phyloP scores from a whole-genome alignment of 1,140 invertebrate species.

The Drosophila orena region DNA sequence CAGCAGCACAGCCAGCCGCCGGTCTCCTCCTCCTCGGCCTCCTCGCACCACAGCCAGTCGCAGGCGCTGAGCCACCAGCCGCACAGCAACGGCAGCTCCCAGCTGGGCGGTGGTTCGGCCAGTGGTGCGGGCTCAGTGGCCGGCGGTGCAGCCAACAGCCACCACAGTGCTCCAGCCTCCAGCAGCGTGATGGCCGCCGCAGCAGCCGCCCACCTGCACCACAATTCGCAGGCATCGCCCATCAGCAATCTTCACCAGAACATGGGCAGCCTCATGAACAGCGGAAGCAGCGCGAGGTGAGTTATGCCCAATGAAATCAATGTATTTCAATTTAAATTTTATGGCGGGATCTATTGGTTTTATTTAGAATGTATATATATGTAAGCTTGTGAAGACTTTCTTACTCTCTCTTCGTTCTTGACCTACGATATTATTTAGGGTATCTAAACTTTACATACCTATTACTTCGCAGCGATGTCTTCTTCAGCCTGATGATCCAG shows the following conservation, averaged over 20 bases:
- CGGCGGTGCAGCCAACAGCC: conserved; percentile 31
- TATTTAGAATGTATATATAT: too few relatives aligned
- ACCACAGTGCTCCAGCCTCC: conserved; percentile 57
- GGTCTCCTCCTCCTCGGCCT: conserved; percentile 32
- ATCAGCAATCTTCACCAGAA: conserved; percentile 84
- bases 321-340: too few relatives aligned
- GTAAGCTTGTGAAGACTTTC: too few relatives aligned
- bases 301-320: background rate
- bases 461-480: conserved; percentile 64
- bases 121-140: conserved; percentile 17
- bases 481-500: conserved; percentile 84
- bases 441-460: too few relatives aligned
- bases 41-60: conserved; percentile 53
- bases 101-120: conserved; percentile 36
- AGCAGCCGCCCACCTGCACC: conserved; percentile 78
- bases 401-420: too few relatives aligned
- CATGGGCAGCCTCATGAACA: conserved; percentile 84
- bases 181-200: conserved; percentile 81
- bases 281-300: conserved; percentile 82
- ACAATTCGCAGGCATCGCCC: conserved; percentile 80
- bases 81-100: conserved; percentile 70
- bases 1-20: conserved; percentile 51
- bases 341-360: too few relatives aligned
- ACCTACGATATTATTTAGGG: too few relatives aligned
- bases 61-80: conserved; percentile 57